phyloP scores from a whole-genome alignment of 1,140 invertebrate genomes.

The Proctacanthus coquilletti region DNA sequence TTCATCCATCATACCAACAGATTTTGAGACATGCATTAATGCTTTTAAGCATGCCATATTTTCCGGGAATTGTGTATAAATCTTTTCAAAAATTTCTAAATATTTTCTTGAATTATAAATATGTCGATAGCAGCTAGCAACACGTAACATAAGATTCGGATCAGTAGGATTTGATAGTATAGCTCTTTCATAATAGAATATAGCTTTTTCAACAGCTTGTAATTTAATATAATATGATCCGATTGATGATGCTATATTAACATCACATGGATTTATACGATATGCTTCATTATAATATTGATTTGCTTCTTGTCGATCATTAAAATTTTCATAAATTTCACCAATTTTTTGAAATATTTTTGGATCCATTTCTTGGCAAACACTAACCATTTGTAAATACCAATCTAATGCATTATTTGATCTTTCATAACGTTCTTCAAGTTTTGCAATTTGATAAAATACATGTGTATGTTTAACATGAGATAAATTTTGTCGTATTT shows the following conservation, averaged over 20 bases:
- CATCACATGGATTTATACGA: slow-evolving; percentile 77
- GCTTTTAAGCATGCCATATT: slow-evolving; percentile 78
- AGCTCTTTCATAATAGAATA: slow-evolving; percentile 76
- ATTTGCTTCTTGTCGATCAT: slow-evolving; percentile 83
- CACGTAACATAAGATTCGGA: slow-evolving; percentile 69
- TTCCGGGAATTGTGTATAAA: slow-evolving; percentile 65
- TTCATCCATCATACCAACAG: slow-evolving; percentile 43
- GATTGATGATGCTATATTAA: slow-evolving; percentile 81
- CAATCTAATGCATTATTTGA: slow-evolving; percentile 63
- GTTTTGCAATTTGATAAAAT: slow-evolving; percentile 68
- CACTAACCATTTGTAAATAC: slow-evolving; percentile 71
- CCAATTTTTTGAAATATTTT: slow-evolving; percentile 68
- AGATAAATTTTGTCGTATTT: slow-evolving; percentile 35
- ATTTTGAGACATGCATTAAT: slow-evolving; percentile 69
- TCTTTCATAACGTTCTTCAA: slow-evolving; percentile 45
- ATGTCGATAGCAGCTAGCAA: slow-evolving; percentile 67
- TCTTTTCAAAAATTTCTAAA: slow-evolving; percentile 61
- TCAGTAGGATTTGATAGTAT: slow-evolving; percentile 73
- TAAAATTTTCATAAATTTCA: slow-evolving; percentile 66
- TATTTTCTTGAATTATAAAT: slow-evolving; percentile 75
- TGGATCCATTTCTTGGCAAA: slow-evolving; percentile 61
- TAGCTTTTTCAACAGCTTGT: slow-evolving; percentile 75
- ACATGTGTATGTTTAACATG: slow-evolving; percentile 53
- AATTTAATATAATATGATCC: slow-evolving; percentile 83
- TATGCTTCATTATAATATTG: slow-evolving; percentile 86